Evolutionary conservation across 2,797 vertebrate species (phyloP), one percentile per base, ranked within the genome.

Genomic region (Prunella strophiata): DNA sequence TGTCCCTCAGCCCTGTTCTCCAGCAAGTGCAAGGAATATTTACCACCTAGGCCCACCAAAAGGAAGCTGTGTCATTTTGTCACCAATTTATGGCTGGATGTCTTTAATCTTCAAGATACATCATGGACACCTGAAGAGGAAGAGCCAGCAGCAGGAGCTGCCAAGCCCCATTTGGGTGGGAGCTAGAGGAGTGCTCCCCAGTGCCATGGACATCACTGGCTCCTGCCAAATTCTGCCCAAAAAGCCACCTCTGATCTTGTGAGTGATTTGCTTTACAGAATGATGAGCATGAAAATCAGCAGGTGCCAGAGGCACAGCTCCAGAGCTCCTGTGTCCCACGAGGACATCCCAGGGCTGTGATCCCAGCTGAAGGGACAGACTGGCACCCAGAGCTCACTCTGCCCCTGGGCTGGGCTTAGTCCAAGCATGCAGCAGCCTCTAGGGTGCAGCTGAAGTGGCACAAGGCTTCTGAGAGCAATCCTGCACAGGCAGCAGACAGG

Each of bases 41-140:
- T 45, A 65, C 47, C 50, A 47, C 11, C 23, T 13, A 67, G 26
- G 32, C n/a, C 51, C 55, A 65, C 4, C 30, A 29, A 63, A 79
- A 88, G 59, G 66, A 88, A 77, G 55, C 50, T 8, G 22, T 14
- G 55, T 26, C 48, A 48, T 58, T 93, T 62, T 13, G 3, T 29
- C 67, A 84, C 13, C 58, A 61, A 18, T 79, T 71, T 50, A 63
- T 30, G 58, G 74, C n/a, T 75, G 58, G 62, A 22, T 48, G 73
- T 27, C 57, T 96, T 96, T 96, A 92, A 96, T 91, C 59, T 66
- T 70, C 51, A 89, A 43, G 59, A 45, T 36, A 21, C 18, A 25
- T 26, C 36, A 59, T 0, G 0, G 42, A 75, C 42, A 84, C 16
- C 62, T 52, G 47, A 84, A 25, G 51, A 93, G 38, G 43, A 80